Evolutionary conservation across 2,113 vertebrate genomes (phyloP), one percentile per base, ranked within the genome.

Genomic region (Apteryx owenii): DNA sequence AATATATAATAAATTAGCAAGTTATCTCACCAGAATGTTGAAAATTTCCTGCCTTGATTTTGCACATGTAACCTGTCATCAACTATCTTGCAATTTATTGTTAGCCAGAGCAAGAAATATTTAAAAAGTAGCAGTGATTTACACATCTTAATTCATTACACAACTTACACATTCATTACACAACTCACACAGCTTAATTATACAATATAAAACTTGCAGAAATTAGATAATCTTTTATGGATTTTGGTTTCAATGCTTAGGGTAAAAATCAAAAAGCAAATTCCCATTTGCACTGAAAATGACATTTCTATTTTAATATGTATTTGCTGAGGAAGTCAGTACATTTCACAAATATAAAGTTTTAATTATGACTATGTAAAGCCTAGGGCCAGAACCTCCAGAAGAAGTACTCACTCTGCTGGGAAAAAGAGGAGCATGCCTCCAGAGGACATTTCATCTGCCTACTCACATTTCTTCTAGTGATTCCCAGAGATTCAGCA

Each of bases 181-280:
- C 28, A 82, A 53, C 26, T 95, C 22, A 46, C 2, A 31, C 82
- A 88, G 91, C 33, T 65, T 54, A 68, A 82, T 81, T 85, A 40
- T 26, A n/a, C 23, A 29, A 17, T 38, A 82, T 85, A 36, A 85
- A 62, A 62, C 20, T 62, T 71, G 58, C 62, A 93, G n/a, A 89
- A 90, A 92, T 93, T 40, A 58, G 61, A 73, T 61, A 38, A 61
- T 89, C 23, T 80, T 72, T 72, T 64, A 79, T 85, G 38, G 25
- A 61, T 77, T 90, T 87, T 78, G 50, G 31, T 81, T 93, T 94
- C 53, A 79, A 15, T 70, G 21, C 66, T 79, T 69, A 69, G n/a
- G 25, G 22, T 71, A 88, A 94, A 80, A 89, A 82, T 75, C 2
- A 96, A 94, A 93, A 94, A 56, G 31, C 62, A 66, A 85, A 44